Conservation (phyloP, 2,113 vertebrate genomes). For the Barbus barbus region DNA sequence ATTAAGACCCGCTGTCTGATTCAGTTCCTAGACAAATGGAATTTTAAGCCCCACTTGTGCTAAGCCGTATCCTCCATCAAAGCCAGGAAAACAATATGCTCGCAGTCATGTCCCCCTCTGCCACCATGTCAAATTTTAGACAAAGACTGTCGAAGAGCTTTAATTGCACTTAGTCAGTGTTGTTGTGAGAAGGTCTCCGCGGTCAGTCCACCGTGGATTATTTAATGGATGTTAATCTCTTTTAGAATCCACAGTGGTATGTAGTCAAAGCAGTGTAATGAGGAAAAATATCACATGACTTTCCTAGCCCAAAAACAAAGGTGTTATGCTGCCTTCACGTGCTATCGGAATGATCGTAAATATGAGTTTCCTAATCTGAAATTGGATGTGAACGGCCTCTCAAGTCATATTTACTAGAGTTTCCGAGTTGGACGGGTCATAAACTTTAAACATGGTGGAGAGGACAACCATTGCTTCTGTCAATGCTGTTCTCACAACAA, state of each 20-base stretch:
- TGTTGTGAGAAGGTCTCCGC: slow-evolving; percentile 3
- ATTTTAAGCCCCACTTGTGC: slow-evolving; percentile 72
- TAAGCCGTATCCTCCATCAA: slow-evolving; percentile 56
- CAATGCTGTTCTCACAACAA: no score
- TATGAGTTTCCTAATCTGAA: no score
- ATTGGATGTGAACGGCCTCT: no score
- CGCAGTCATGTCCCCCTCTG: not conserved
- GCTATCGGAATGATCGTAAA: no score
- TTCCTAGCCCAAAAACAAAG: not conserved
- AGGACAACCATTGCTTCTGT: no score
- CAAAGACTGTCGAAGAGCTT: slow-evolving; percentile 5
- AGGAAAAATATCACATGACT: not conserved
- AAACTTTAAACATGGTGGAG: no score
- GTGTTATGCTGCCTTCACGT: no score
- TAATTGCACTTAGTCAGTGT: slow-evolving; percentile 23
- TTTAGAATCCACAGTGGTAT: slow-evolving; percentile 4
- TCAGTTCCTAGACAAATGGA: slow-evolving; percentile 62
- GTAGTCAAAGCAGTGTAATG: slow-evolving; percentile 17
- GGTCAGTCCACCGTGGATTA: not conserved
- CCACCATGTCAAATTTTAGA: not conserved
- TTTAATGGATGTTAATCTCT: slow-evolving; percentile 37
- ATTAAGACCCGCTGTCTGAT: slow-evolving; percentile 60
- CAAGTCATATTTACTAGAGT: no score
- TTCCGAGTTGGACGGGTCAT: no score
- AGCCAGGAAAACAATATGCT: slow-evolving; percentile 64